A percentile compares a stretch with the other conserved stretches of the same genome.
Evolutionary conservation across 2,113 vertebrate genomes (phyloP).

Genomic region (Cephalopholis sonnerati): DNA sequence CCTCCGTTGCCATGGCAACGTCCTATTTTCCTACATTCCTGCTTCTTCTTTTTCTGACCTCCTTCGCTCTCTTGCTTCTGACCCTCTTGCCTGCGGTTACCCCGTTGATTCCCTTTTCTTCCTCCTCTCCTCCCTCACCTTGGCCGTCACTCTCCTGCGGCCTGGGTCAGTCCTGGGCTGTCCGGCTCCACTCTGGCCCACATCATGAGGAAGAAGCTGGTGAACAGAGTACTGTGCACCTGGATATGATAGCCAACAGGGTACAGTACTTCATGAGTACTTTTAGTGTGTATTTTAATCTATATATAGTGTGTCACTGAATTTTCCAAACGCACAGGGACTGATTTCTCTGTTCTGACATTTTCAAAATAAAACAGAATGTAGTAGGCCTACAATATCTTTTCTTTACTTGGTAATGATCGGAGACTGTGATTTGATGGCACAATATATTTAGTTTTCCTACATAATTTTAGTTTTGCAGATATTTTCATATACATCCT

Average conservation of each 20-base stretch:
- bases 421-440: background rate
- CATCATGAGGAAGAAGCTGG: conserved; percentile 62
- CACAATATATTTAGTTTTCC: background rate
- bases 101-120: conserved; percentile 13
- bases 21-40: conserved; percentile 58
- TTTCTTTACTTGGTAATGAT: background rate
- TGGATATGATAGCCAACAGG: conserved; percentile 85
- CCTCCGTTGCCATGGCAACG: conserved; percentile 77
- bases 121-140: conserved; percentile 20
- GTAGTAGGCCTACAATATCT: background rate
- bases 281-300: background rate
- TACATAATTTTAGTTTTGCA: background rate
- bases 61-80: conserved; percentile 64
- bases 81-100: conserved; percentile 49
- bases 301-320: background rate
- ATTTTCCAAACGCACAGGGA: background rate
- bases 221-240: conserved; percentile 72
- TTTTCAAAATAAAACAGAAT: background rate
- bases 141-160: conserved; percentile 67
- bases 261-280: conserved; percentile 65
- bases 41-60: conserved; percentile 66
- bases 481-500: background rate
- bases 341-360: background rate
- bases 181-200: conserved; percentile 80
- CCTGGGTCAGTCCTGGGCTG: conserved; percentile 88